Evolutionary conservation across 2,797 vertebrate species (phyloP).

Genomic region (Poecile montanus): DNA sequence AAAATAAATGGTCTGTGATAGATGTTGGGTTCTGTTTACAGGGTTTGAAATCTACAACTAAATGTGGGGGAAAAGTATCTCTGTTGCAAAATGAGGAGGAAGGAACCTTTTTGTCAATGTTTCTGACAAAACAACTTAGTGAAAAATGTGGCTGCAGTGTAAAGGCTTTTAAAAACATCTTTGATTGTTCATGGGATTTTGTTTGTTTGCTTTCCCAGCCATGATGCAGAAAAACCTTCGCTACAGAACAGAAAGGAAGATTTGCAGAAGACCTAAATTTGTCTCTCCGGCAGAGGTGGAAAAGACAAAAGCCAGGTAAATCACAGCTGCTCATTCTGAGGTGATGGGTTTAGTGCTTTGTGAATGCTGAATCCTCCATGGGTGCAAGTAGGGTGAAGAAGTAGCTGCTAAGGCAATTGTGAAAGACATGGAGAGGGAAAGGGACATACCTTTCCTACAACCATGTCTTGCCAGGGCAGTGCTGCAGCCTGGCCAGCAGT

Average conservation of each 20-base stretch:
- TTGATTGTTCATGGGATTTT: neutral
- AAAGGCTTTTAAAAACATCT: neutral
- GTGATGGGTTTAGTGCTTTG: neutral
- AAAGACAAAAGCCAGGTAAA: conserved; percentile 74
- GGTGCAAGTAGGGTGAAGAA: conserved; percentile 25
- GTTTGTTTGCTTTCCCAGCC: conserved; percentile 51
- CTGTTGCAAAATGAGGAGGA: neutral
- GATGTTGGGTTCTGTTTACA: neutral
- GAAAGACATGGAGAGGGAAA: neutral
- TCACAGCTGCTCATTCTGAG: neutral
- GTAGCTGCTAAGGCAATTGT: neutral
- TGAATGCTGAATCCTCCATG: neutral
- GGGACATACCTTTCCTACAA: neutral
- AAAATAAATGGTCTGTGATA: neutral
- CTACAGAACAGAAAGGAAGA: conserved; percentile 77
- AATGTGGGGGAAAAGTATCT: neutral
- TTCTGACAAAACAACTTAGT: neutral
- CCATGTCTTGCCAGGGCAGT: neutral
- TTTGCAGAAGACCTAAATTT: conserved; percentile 88
- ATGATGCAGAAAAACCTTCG: conserved; percentile 86
- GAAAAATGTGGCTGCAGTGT: neutral
- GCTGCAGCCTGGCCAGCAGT: neutral
- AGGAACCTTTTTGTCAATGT: neutral
- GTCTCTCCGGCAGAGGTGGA: conserved; percentile 82
- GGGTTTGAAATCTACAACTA: neutral